phyloP scores from a whole-genome alignment of 2,797 vertebrate genomes.

The Lateolabrax maculatus region DNA sequence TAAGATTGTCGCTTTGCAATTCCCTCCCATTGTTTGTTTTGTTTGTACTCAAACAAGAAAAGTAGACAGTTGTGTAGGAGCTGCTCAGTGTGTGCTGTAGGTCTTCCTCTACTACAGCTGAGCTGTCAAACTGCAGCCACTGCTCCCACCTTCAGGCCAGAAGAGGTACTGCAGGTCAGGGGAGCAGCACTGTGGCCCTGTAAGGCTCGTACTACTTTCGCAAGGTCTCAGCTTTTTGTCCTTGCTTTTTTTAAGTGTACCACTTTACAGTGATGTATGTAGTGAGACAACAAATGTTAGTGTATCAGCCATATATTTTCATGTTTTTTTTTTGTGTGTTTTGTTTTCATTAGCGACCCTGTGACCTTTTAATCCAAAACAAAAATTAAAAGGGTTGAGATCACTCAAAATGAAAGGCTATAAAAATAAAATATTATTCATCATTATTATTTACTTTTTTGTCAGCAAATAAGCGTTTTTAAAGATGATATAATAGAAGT shows the following conservation, averaged over 20 bases:
- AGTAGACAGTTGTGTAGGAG: slow-evolving; percentile 39
- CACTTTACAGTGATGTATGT: not conserved
- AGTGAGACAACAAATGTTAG: not conserved
- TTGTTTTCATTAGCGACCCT: not conserved
- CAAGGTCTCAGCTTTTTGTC: not conserved
- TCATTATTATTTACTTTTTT: not conserved
- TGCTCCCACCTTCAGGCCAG: slow-evolving; percentile 93
- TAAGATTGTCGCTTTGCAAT: slow-evolving; percentile 2
- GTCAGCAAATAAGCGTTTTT: not conserved
- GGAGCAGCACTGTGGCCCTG: slow-evolving; percentile 65
- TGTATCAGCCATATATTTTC: not conserved
- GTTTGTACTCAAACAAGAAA: slow-evolving; percentile 48
- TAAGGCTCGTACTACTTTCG: not conserved
- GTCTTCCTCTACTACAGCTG: slow-evolving; percentile 52
- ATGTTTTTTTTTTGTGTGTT: not conserved
- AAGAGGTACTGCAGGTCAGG: slow-evolving; percentile 53
- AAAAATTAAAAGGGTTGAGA: not conserved
- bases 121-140: slow-evolving; percentile 84
- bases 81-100: slow-evolving; percentile 19
- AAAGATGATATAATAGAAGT: not conserved
- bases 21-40: slow-evolving; percentile 31
- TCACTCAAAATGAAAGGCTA: not conserved
- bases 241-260: not conserved
- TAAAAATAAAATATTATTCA: too few relatives aligned
- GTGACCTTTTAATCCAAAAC: not conserved